These are phyloP conservation scores for Xanthia togata DNA, from an alignment of 2,888 invertebrate species.

Conservation along the genomic window DNA sequence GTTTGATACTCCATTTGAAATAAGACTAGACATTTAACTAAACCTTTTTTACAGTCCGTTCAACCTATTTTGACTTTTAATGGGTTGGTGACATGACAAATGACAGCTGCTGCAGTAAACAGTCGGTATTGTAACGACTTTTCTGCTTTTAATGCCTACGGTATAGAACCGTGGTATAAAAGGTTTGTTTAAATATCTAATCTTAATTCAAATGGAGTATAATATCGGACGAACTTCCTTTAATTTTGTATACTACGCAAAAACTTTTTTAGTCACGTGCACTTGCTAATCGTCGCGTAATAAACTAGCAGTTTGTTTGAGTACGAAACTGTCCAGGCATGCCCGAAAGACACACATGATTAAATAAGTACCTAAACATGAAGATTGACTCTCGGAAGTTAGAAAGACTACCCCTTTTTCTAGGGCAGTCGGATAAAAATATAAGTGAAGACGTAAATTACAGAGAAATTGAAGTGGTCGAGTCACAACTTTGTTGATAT, in stretches of 20 bases:
- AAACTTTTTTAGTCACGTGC: not conserved
- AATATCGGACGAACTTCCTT: not conserved
- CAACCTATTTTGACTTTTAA: too few species aligned
- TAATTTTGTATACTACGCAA: not conserved
- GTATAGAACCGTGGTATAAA: too few species aligned
- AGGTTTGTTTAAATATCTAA: too few species aligned
- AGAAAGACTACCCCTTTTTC: not conserved
- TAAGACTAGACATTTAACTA: too few species aligned
- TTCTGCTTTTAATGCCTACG: too few species aligned
- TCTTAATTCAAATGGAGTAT: too few species aligned
- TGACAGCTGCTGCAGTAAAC: too few species aligned
- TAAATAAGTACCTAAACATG: not conserved
- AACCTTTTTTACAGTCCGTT: too few species aligned
- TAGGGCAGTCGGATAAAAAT: not conserved
- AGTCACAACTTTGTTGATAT: slow-evolving; percentile 44
- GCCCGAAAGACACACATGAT: not conserved
- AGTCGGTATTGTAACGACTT: too few species aligned
- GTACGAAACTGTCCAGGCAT: not conserved
- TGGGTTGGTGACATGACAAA: too few species aligned
- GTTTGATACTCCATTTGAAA: too few species aligned
- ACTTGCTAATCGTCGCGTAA: not conserved
- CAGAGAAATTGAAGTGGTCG: slow-evolving; percentile 47
- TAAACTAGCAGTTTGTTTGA: not conserved
- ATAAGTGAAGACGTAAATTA: slow-evolving; percentile 56
- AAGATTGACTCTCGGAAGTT: not conserved